These are phyloP conservation scores for Sibirionetta formosa DNA, from an alignment of 2,797 vertebrate genomes.

Conservation along the genomic window DNA sequence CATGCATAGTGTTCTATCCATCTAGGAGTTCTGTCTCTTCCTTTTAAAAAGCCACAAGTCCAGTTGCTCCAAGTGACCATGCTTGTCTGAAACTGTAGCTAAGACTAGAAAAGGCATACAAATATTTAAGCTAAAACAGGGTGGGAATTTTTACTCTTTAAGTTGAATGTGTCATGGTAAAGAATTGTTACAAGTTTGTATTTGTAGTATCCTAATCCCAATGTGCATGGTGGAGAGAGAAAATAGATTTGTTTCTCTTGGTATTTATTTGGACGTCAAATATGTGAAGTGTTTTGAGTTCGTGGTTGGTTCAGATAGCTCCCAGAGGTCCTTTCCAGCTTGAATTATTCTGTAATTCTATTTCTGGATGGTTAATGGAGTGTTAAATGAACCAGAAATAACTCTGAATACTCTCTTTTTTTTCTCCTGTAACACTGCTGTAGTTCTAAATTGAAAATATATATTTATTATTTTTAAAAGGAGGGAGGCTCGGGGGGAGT, in stretches of 20 bases:
- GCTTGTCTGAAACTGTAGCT: constrained; percentile 21
- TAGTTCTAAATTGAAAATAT: not conserved
- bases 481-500: not conserved
- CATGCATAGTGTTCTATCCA: not conserved
- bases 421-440: not conserved
- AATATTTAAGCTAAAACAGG: constrained; percentile 23
- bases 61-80: constrained; percentile 23
- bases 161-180: not conserved
- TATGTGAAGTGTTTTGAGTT: not conserved
- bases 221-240: not conserved
- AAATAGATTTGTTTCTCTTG: not conserved
- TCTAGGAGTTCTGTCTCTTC: constrained; percentile 14
- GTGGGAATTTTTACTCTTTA: constrained; percentile 1
- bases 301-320: not conserved
- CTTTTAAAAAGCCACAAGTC: not conserved
- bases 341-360: not conserved
- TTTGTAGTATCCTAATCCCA: not conserved
- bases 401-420: not conserved
- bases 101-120: constrained; percentile 16
- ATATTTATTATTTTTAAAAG: not conserved
- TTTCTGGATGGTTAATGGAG: not conserved
- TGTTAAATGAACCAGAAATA: constrained; percentile 36
- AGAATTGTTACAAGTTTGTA: not conserved
- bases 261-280: not conserved
- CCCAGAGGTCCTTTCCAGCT: not conserved